A percentile compares a stretch with the other conserved stretches of the same genome.
These are phyloP conservation scores for Nerophis ophidion DNA, from an alignment of 2,113 vertebrate species.

Conservation along the genomic window DNA sequence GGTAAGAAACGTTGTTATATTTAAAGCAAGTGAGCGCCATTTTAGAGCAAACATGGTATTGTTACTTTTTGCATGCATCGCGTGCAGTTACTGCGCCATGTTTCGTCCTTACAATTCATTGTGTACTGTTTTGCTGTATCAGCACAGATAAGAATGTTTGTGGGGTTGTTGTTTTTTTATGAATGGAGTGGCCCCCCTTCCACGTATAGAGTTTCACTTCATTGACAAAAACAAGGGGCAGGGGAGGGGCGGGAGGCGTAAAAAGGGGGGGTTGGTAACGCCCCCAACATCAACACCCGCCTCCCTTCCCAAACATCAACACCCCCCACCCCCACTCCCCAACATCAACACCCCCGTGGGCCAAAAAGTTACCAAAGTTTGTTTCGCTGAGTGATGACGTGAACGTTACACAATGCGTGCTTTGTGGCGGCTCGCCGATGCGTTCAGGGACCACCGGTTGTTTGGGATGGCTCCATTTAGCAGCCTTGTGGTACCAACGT, in stretches of 20 bases:
- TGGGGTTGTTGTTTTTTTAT: conserved; percentile 56
- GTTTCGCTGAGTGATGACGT: background rate
- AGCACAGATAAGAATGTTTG: conserved; percentile 30
- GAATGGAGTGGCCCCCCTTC: conserved; percentile 60
- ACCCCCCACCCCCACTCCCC: background rate
- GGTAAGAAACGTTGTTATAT: conserved; percentile 48
- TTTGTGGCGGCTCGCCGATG: background rate
- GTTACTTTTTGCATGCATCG: conserved; percentile 42
- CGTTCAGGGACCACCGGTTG: background rate
- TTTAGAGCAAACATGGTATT: conserved; percentile 53
- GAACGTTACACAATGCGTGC: background rate
- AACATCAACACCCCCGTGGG: too few species aligned
- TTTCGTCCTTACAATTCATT: background rate
- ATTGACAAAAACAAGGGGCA: conserved; percentile 73
- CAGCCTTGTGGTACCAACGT: background rate
- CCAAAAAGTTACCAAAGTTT: background rate
- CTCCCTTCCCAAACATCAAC: background rate
- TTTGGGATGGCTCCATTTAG: background rate
- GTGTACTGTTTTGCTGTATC: conserved; percentile 19
- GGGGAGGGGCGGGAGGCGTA: conserved; percentile 17
- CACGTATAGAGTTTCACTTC: conserved; percentile 73
- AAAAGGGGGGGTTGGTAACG: conserved; percentile 11
- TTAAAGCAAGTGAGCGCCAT: conserved; percentile 45
- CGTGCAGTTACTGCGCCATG: background rate
- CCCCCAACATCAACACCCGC: background rate